Base-by-base conservation (phyloP, 1,140 invertebrate species). In the Anthonomus grandis region DNA sequence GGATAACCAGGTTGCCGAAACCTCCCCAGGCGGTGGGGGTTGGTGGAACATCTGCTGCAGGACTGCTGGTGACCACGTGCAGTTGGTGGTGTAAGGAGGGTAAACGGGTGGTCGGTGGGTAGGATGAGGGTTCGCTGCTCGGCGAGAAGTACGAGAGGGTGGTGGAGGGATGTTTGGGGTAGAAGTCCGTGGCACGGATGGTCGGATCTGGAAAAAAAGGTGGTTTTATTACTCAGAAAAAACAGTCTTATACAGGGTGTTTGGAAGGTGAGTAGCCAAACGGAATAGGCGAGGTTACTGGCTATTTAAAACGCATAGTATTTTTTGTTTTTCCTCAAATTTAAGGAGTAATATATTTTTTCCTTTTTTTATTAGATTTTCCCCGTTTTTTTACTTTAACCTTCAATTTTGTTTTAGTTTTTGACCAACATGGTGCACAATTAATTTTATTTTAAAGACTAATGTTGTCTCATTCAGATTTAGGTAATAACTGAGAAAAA, bases 21-120 rank as follows among this genome's bases (percentile, higher is more conserved):
- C 76, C 74, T 24, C 79, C 76, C 80, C 79, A 82, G 0, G 75
- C 74, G 2, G 73, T 38, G n/a, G 71, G 25, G 74, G 75, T 1
- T 71, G 76, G 63, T 72, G 47, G 44, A 9, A 60, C 51, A 3
- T 41, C 55, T 17, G 34, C 9, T 4, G 48, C 25, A 25, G 49
- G 39, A 22, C 59, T 70, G 71, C 75, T 21, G 27, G 79, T 79
- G 9, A 77, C 74, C 25, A 81, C 60, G 45, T 67, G 73, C 27
- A 70, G 68, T 62, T 77, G 79, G 19, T 77, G 78, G 31, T 76
- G 76, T 0, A 86, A 73, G 34, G 81, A 79, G 15, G 83, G 81
- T 1, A 84, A 70, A 46, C 83, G 76, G 41, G 59, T 64, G 47
- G 74, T 67, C 47, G 77, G 75, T 55, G 76, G 74, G 42, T 75